phyloP scores from a whole-genome alignment of 1,140 invertebrate genomes.

The Drosophila prosaltans region DNA sequence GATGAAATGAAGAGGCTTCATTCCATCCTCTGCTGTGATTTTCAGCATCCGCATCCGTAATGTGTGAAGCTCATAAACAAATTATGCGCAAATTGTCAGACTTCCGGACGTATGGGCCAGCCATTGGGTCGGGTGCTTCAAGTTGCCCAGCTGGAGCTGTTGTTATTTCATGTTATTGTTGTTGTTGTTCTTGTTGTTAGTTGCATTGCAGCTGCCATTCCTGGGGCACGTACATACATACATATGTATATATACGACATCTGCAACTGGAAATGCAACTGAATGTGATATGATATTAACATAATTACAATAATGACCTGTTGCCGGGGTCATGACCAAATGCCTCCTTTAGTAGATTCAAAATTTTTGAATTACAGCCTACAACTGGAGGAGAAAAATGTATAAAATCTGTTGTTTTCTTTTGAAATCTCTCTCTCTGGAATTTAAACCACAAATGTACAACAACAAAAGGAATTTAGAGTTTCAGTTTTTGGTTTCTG shows the following conservation, averaged over 20 bases:
- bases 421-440: neutral
- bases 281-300: constrained; percentile 53
- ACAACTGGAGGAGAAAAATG: too few relatives aligned
- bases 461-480: constrained; percentile 55
- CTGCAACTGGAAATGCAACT: neutral
- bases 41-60: constrained; percentile 50
- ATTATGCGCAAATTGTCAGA: constrained; percentile 76
- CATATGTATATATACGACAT: neutral
- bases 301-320: constrained; percentile 79
- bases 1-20: constrained; percentile 47
- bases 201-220: constrained; percentile 15
- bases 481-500: constrained; percentile 14
- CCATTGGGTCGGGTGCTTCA: constrained; percentile 14
- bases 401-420: too few relatives aligned
- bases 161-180: neutral
- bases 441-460: constrained; percentile 60
- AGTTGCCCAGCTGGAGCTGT: constrained; percentile 35
- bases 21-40: constrained; percentile 41
- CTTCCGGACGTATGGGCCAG: constrained; percentile 41
- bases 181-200: neutral
- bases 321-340: constrained; percentile 40
- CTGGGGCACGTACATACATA: constrained; percentile 16
- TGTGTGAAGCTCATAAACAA: constrained; percentile 73
- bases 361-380: too few relatives aligned
- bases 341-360: too few relatives aligned